Percentiles rank a stretch among this genome's conserved stretches.
Evolutionary conservation across 2,797 vertebrate species (phyloP).

Genomic region (Nannoperca australis): DNA sequence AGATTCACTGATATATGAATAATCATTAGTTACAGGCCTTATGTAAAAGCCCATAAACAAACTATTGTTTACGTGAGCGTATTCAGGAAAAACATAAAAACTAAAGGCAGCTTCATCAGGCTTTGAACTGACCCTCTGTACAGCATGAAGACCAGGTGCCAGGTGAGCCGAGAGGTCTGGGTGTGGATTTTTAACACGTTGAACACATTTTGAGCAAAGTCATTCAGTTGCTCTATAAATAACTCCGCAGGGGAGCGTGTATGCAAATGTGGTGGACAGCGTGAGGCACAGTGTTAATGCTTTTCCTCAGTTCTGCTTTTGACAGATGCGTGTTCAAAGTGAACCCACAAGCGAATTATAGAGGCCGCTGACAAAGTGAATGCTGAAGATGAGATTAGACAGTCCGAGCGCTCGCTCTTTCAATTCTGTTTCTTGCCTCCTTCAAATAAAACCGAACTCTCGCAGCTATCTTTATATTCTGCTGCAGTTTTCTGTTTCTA

Average conservation of each 20-base stretch:
- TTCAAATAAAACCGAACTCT: conserved; percentile 48
- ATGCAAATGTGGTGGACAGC: conserved; percentile 20
- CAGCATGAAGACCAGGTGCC: background rate
- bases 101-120: background rate
- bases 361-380: conserved; percentile 47
- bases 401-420: conserved; percentile 22
- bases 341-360: conserved; percentile 40
- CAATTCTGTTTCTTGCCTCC: conserved; percentile 39
- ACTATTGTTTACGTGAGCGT: background rate
- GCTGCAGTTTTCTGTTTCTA: conserved; percentile 6
- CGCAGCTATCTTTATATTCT: conserved; percentile 30
- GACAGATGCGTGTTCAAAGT: conserved; percentile 41
- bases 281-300: conserved; percentile 4
- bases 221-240: conserved; percentile 23
- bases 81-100: conserved; percentile 6
- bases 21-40: background rate
- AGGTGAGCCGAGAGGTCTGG: conserved; percentile 23
- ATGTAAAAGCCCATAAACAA: background rate
- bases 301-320: conserved; percentile 36
- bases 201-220: conserved; percentile 6
- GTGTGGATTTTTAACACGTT: background rate
- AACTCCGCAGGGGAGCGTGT: conserved; percentile 4
- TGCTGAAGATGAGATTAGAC: conserved; percentile 28
- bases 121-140: background rate
- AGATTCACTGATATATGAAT: background rate